Conservation (phyloP, 2,113 vertebrate genomes). For the Melozone crissalis region DNA sequence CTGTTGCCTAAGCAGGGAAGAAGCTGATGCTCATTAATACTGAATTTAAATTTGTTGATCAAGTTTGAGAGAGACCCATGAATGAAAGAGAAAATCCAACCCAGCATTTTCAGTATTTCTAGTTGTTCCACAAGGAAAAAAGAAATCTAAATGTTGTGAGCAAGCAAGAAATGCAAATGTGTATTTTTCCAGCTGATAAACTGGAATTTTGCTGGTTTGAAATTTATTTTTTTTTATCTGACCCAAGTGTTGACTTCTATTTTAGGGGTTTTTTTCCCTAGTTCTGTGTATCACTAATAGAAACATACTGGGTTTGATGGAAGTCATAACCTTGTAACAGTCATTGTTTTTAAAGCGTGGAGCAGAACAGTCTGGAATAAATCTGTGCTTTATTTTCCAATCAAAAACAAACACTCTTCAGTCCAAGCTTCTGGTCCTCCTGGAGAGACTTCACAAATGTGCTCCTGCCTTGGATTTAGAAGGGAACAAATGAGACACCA, state of each 20-base stretch:
- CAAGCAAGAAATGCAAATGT: background rate
- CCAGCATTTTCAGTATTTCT: background rate
- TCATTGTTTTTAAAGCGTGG: background rate
- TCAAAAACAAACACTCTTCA: background rate
- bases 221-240: background rate
- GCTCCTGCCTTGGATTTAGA: slow-evolving; percentile 34
- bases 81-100: background rate
- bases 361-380: background rate
- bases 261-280: background rate
- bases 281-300: background rate
- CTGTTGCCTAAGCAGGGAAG: background rate
- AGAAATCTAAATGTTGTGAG: background rate
- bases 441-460: slow-evolving; percentile 12
- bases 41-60: background rate
- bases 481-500: background rate
- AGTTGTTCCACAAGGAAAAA: background rate
- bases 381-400: background rate
- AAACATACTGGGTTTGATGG: background rate
- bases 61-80: background rate
- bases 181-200: background rate
- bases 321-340: background rate
- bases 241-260: background rate
- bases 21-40: background rate
- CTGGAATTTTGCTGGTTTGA: background rate
- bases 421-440: slow-evolving; percentile 21